phyloP scores from a whole-genome alignment of 2,113 vertebrate genomes.

The Felis chaus region DNA sequence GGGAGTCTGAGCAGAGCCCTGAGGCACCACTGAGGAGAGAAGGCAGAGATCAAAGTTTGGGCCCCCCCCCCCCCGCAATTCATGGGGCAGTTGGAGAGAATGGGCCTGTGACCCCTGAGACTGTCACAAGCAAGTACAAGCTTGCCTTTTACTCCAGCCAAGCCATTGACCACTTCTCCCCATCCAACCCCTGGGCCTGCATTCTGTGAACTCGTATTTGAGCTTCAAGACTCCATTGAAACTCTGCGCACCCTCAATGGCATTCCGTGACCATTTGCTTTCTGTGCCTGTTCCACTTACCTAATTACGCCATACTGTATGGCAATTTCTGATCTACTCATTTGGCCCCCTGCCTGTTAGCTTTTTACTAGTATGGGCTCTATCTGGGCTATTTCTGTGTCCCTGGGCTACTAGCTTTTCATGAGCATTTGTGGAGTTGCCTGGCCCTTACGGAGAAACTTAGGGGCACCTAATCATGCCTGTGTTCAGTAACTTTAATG shows the following conservation, averaged over 20 bases:
- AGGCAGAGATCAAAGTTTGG: neutral
- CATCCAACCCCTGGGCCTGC: no score
- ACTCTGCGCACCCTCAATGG: neutral
- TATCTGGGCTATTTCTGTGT: neutral
- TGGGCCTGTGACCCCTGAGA: neutral
- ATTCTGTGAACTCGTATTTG: neutral
- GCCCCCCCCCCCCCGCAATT: neutral
- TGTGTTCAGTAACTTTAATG: constrained; percentile 3
- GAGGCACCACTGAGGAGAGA: neutral
- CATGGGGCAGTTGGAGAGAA: neutral
- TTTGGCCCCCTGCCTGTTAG: neutral
- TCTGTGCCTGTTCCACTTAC: neutral
- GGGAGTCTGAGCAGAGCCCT: neutral
- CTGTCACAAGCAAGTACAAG: neutral
- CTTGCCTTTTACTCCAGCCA: neutral
- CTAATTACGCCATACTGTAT: neutral
- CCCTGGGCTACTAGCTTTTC: neutral
- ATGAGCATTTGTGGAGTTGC: neutral
- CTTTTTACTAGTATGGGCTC: neutral
- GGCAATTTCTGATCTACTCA: neutral
- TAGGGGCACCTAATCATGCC: neutral
- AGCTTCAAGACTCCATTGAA: neutral
- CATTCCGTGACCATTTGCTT: neutral
- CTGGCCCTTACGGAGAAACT: neutral
- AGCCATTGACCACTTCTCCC: neutral